Conservation (phyloP, 2,797 vertebrate species). For the Babyrousa celebensis region DNA sequence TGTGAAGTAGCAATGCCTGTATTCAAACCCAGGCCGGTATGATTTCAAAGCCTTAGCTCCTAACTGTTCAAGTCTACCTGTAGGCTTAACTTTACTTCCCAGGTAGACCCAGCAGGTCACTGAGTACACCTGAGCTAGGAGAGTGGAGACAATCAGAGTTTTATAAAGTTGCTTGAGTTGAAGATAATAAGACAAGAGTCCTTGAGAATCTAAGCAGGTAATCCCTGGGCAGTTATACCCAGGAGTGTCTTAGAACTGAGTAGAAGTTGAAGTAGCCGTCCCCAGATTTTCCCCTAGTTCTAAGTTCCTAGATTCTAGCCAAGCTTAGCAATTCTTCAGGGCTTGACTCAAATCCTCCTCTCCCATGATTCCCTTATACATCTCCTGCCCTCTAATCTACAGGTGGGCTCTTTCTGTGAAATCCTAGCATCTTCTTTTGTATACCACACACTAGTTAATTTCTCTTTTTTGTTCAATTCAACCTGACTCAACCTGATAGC, state of each 20-base stretch:
- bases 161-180: background rate
- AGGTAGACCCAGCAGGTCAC: background rate
- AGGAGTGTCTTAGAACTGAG: background rate
- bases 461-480: background rate
- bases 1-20: background rate
- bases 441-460: background rate
- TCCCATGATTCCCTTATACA: background rate
- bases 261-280: background rate
- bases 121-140: background rate
- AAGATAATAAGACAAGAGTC: background rate
- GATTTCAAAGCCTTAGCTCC: background rate
- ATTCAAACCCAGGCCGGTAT: background rate
- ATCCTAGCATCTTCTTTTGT: background rate
- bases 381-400: background rate
- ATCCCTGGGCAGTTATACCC: rapidly evolving
- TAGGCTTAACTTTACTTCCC: background rate
- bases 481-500: background rate
- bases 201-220: background rate
- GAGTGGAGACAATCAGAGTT: background rate
- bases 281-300: background rate
- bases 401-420: background rate
- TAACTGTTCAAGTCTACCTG: background rate
- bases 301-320: background rate
- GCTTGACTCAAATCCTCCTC: background rate
- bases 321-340: background rate